phyloP scores from a whole-genome alignment of 2,888 invertebrate species.

The Drosophila robusta region DNA sequence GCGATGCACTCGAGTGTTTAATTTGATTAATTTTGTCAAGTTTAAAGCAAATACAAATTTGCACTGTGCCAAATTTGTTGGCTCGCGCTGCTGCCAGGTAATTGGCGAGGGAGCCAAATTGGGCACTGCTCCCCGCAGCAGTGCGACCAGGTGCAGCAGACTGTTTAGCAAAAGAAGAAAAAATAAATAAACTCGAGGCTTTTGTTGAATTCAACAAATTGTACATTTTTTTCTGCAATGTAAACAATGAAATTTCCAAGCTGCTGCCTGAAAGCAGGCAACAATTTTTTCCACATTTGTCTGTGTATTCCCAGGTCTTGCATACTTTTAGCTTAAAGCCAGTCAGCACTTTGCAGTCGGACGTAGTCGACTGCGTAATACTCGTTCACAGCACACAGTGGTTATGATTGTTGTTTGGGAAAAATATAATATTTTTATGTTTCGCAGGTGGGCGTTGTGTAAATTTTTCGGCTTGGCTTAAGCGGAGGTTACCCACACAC shows the following conservation, averaged over 20 bases:
- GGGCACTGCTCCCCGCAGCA: conserved; percentile 28
- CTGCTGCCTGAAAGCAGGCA: conserved; percentile 43
- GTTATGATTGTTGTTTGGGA: too few species aligned
- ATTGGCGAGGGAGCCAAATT: conserved; percentile 53
- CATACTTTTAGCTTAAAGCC: conserved; percentile 40
- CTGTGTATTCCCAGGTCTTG: conserved; percentile 12
- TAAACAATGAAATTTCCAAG: conserved; percentile 35
- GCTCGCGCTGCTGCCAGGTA: conserved; percentile 42
- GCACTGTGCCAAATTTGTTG: conserved; percentile 73
- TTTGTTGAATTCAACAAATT: conserved; percentile 40
- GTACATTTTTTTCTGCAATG: conserved; percentile 11
- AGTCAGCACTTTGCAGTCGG: too few species aligned
- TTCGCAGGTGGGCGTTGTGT: too few species aligned
- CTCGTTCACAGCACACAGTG: too few species aligned
- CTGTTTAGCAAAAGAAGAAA: conserved; percentile 25
- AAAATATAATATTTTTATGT: too few species aligned
- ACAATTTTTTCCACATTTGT: conserved; percentile 9
- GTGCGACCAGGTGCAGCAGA: conserved; percentile 31
- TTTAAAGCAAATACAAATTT: conserved; percentile 78
- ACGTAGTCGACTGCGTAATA: too few species aligned
- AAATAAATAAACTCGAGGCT: conserved; percentile 12
- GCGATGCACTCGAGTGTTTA: conserved; percentile 83
- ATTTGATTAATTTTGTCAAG: conserved; percentile 84
- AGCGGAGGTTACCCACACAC: too few species aligned
- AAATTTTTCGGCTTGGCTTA: too few species aligned